Conservation (phyloP, 1,140 invertebrate genomes). For the Sinonovacula constricta region DNA sequence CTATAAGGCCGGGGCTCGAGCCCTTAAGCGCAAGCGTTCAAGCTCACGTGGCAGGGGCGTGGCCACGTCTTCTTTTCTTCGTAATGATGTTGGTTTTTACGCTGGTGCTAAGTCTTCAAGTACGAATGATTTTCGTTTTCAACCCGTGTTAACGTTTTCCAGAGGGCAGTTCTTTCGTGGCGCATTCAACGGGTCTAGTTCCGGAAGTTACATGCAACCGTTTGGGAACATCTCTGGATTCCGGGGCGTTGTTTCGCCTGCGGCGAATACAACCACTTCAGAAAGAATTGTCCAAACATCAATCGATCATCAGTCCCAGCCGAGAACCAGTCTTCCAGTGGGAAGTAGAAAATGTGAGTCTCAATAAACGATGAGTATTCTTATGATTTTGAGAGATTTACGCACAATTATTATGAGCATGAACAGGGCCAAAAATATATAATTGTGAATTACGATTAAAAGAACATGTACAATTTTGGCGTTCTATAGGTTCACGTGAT, state of each 20-base stretch:
- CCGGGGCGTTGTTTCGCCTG: not conserved
- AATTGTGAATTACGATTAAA: conserved; percentile 22
- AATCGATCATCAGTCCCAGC: not conserved
- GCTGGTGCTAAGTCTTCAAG: not conserved
- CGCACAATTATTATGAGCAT: conserved; percentile 16
- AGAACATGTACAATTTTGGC: conserved; percentile 22
- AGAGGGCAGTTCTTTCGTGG: not conserved
- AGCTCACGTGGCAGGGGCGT: not conserved
- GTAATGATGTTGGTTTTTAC: not conserved
- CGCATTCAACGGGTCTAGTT: not conserved
- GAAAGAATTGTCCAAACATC: not conserved
- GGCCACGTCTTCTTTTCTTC: not conserved
- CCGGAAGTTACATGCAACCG: not conserved
- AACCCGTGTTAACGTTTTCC: not conserved
- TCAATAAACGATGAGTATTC: conserved; percentile 22
- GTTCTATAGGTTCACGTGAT: not conserved
- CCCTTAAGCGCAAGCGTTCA: not conserved
- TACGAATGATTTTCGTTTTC: not conserved
- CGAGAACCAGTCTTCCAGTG: not conserved
- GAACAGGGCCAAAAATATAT: conserved; percentile 30
- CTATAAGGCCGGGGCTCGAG: not conserved
- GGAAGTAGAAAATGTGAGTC: not conserved
- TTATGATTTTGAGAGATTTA: conserved; percentile 28
- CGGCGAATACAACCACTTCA: not conserved
- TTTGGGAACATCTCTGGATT: not conserved